These are phyloP conservation scores for Brachionus paranguensis DNA, from an alignment of 1,140 invertebrate species.

Conservation along the genomic window DNA sequence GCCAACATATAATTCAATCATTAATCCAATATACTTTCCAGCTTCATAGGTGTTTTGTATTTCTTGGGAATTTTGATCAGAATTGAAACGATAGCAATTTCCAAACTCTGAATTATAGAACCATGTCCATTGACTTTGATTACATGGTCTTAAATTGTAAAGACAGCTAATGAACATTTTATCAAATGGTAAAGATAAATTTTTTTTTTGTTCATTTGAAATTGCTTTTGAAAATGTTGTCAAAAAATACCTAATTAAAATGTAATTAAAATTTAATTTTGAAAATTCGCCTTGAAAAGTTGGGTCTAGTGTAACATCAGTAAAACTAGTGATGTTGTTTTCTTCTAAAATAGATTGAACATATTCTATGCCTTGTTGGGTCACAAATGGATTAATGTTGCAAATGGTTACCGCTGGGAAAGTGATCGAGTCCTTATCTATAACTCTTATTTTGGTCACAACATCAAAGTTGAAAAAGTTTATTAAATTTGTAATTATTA, in stretches of 20 bases:
- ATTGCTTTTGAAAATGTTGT: background rate
- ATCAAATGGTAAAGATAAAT: background rate
- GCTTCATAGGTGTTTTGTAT: background rate
- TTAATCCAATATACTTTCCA: conserved; percentile 9
- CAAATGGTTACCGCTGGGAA: conserved; percentile 27
- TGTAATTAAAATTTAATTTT: background rate
- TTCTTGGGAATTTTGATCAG: background rate
- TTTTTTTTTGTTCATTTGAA: background rate
- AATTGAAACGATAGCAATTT: conserved; percentile 23
- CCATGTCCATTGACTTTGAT: background rate
- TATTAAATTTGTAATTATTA: background rate
- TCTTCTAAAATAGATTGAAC: background rate
- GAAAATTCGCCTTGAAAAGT: background rate
- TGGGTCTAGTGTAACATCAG: background rate
- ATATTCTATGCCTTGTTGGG: background rate
- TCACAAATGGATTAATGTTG: background rate
- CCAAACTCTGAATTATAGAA: background rate
- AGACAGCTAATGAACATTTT: conserved; percentile 20
- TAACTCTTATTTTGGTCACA: background rate
- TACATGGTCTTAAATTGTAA: background rate
- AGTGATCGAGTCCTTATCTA: background rate
- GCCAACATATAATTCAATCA: conserved; percentile 12
- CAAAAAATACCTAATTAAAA: background rate
- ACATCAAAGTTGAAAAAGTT: conserved; percentile 2
- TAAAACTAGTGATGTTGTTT: background rate